Evolutionary conservation across 2,888 invertebrate species (phyloP), one percentile per base, ranked within the genome.

Genomic region (Yponomeuta malinellus): DNA sequence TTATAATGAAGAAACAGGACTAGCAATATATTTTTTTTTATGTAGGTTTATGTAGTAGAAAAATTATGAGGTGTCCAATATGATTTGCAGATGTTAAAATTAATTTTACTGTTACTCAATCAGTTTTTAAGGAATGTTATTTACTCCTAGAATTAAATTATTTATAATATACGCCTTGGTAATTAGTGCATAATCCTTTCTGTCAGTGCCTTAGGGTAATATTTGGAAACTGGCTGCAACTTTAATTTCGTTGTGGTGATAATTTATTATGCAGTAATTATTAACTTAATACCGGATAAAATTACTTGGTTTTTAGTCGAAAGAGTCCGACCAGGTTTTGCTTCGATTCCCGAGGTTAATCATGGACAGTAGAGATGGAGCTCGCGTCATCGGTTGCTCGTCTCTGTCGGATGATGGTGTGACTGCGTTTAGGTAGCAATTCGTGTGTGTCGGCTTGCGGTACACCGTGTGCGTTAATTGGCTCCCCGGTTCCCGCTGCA

Each of bases 161-260:
- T 87, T 85, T 87, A 83, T 84, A 81, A 75, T 48, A 79, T 81
- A 82, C 81, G 10, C 78, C 78, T 81, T 83, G 83, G 80, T 85
- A 86, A 79, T 79, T 87, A 86, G 85, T 80, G 82, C 84, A 83
- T 88, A 85, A 89, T 86, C 81, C 81, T 88, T 90, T 88, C 79
- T 88, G 83, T 86, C 89, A 90, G 89, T 90, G 90, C 89, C 89
- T 90, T 90, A 87, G 88, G 84, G 82, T 90, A 87, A 86, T 84
- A 81, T 86, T 87, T 83, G 79, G 80, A 83, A 81, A 78, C 84
- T 82, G 84, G 86, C 83, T 82, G 79, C 52, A 70, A 43, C 66
- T 65, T 63, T 71, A 66, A 59, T 43, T 33, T 71, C 37, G 23
- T 43, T 43, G 12, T 43, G 15, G 12, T 37, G 23, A 37, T 68